A percentile compares a stretch with the other conserved stretches of the same genome.
These are phyloP conservation scores for Choloepus hoffmanni DNA, from an alignment of 2,113 vertebrate species.

Conservation along the genomic window DNA sequence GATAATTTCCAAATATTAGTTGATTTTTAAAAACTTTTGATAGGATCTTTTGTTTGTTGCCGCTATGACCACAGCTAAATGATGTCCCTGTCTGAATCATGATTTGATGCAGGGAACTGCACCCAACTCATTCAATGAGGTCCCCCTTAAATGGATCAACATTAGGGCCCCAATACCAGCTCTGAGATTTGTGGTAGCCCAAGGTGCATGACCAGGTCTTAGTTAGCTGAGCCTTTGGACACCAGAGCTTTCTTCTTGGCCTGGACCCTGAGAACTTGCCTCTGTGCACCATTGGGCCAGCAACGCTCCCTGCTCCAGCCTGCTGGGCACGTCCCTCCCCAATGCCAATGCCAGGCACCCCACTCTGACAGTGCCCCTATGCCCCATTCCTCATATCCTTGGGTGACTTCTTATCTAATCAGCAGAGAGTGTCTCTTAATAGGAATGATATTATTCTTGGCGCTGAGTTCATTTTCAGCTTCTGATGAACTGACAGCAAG, in stretches of 20 bases:
- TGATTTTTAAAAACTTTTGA: background rate
- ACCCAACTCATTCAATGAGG: background rate
- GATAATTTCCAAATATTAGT: constrained; percentile 12
- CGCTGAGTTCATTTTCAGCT: background rate
- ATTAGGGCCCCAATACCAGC: background rate
- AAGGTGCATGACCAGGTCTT: background rate
- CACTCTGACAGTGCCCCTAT: background rate
- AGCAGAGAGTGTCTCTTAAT: constrained; percentile 23
- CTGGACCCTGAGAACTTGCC: background rate
- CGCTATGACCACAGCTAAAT: background rate
- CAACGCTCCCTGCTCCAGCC: background rate
- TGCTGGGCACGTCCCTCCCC: background rate
- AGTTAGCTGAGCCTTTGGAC: background rate
- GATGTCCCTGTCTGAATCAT: background rate
- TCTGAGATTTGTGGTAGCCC: background rate
- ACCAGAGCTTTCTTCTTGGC: background rate
- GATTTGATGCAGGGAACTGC: background rate
- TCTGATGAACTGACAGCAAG: background rate
- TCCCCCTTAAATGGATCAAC: background rate
- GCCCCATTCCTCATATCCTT: background rate
- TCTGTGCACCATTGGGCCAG: background rate
- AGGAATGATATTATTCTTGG: background rate
- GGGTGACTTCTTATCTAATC: constrained; percentile 33
- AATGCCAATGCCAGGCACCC: background rate
- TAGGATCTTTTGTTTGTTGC: background rate